A percentile compares a stretch with the other conserved stretches of the same genome.
Evolutionary conservation across 2,113 vertebrate genomes (phyloP).

Genomic region (Rhadina sibilatrix): DNA sequence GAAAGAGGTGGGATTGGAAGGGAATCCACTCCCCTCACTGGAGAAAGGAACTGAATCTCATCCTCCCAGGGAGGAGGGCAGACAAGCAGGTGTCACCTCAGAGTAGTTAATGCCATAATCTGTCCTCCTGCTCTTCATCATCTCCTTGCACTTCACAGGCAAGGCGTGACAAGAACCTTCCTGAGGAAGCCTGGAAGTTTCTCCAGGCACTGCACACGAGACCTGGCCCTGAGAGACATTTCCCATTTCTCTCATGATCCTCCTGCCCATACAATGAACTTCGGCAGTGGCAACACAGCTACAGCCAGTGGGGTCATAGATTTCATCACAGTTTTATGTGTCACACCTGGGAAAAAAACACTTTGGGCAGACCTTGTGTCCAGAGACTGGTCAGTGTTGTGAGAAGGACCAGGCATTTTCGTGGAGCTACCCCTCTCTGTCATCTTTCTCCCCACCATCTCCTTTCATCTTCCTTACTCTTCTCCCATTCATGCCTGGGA

Average conservation of each 20-base stretch:
- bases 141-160: neutral
- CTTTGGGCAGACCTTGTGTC: neutral
- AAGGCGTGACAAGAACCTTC: neutral
- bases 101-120: neutral
- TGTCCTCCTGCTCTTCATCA: neutral
- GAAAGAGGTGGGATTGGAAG: neutral
- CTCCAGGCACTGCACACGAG: neutral
- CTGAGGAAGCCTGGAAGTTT: neutral
- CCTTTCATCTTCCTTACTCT: neutral
- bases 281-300: neutral
- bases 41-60: neutral
- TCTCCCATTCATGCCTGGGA: neutral
- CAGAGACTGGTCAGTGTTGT: neutral
- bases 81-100: neutral
- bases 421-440: neutral
- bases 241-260: neutral
- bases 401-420: neutral
- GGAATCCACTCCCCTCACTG: neutral
- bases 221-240: neutral
- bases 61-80: neutral
- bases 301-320: neutral
- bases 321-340: neutral
- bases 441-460: neutral
- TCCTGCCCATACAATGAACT: neutral
- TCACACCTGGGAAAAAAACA: neutral